Percentiles rank a stretch among this genome's conserved stretches.
Conservation (phyloP, 2,888 invertebrate genomes). For the Rhamphomyia laevipes region DNA sequence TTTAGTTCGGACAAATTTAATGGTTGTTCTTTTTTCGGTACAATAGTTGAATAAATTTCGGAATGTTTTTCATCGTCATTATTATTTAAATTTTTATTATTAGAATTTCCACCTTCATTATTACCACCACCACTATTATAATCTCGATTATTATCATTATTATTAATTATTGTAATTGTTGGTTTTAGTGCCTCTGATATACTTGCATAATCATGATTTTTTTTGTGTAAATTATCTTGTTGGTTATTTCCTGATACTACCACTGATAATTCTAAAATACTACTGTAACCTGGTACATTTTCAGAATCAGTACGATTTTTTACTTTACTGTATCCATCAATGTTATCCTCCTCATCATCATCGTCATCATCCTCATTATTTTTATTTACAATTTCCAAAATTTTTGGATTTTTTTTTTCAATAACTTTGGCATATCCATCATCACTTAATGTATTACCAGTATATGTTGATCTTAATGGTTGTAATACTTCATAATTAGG, state of each 20-base stretch:
- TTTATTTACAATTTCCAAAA: constrained; percentile 2
- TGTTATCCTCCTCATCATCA: constrained; percentile 21
- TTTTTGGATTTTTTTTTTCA: constrained; percentile 24
- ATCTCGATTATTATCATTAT: neutral
- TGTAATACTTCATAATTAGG: constrained; percentile 71
- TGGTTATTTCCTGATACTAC: constrained; percentile 8
- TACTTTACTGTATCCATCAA: constrained; percentile 29
- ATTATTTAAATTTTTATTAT: neutral
- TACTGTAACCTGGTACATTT: constrained; percentile 14
- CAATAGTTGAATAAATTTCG: neutral
- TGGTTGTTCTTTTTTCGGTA: neutral
- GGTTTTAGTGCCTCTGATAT: constrained; percentile 25
- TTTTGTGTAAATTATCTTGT: constrained; percentile 17
- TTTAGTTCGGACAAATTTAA: no score
- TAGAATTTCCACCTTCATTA: neutral
- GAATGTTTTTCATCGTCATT: neutral
- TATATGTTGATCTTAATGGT: constrained; percentile 20
- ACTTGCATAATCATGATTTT: constrained; percentile 31
- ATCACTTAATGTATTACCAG: constrained; percentile 23
- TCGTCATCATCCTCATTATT: constrained; percentile 18
- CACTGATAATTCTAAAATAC: constrained; percentile 9
- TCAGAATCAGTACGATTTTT: constrained; percentile 22
- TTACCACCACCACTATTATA: neutral
- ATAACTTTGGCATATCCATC: constrained; percentile 37
- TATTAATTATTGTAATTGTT: neutral